phyloP scores from a whole-genome alignment of 2,113 vertebrate genomes.

The Bothrops jararaca region DNA sequence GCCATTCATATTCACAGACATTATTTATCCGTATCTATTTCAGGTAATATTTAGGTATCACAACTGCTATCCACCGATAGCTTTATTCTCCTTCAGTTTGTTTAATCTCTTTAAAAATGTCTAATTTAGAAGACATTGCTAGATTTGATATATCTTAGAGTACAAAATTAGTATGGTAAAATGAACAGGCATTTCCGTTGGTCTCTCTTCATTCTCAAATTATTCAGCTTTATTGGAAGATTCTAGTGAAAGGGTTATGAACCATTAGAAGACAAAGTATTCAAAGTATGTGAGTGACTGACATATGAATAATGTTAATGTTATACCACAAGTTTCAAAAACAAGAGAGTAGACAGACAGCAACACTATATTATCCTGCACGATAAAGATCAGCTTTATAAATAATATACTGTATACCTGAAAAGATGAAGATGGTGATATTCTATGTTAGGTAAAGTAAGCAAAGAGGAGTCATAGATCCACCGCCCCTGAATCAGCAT shows the following conservation, averaged over 20 bases:
- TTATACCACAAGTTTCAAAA: background rate
- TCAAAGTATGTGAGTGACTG: background rate
- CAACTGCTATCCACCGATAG: background rate
- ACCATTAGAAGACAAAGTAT: constrained; percentile 12
- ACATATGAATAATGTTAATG: background rate
- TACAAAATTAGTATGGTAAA: background rate
- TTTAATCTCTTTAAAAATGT: background rate
- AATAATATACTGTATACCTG: constrained; percentile 71
- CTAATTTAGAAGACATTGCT: background rate
- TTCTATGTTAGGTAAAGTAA: constrained; percentile 87
- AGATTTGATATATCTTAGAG: background rate
- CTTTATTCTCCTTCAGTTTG: background rate
- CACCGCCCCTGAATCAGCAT: constrained; percentile 94
- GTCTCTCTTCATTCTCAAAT: no score
- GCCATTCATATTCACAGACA: background rate
- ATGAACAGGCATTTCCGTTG: background rate
- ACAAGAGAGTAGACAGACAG: constrained; percentile 38
- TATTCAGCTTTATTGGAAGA: background rate
- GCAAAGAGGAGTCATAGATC: constrained; percentile 86
- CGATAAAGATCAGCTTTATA: constrained; percentile 18
- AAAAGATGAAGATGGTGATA: constrained; percentile 86
- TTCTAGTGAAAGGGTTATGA: background rate
- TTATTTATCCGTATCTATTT: background rate
- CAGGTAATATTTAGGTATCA: background rate
- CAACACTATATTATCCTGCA: background rate